Conservation (phyloP, 2,113 vertebrate genomes). For the Hiodon tergisus region DNA sequence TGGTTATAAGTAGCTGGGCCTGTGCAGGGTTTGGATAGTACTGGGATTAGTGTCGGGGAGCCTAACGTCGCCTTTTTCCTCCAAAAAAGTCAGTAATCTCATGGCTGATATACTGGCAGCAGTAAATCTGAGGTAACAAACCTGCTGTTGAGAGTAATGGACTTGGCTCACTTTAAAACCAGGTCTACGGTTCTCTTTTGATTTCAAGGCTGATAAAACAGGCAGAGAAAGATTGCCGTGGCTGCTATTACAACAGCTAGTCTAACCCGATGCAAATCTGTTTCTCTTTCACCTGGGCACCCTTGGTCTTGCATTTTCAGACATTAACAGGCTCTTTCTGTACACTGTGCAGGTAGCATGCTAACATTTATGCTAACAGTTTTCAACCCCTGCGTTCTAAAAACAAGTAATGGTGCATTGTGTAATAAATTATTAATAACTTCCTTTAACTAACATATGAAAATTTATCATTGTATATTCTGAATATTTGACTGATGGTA, state of each 20-base stretch:
- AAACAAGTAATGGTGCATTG: too few relatives aligned
- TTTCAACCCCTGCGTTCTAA: too few relatives aligned
- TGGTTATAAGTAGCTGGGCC: too few relatives aligned
- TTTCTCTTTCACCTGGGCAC: neutral
- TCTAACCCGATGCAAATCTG: neutral
- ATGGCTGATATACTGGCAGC: neutral
- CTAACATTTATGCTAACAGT: too few relatives aligned
- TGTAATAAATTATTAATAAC: too few relatives aligned
- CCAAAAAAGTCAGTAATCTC: neutral
- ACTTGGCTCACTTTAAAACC: neutral
- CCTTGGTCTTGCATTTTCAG: neutral
- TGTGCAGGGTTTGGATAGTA: too few relatives aligned
- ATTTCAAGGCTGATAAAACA: slow-evolving; percentile 12
- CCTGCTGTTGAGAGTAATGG: neutral
- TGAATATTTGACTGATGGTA: too few relatives aligned
- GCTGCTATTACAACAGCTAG: neutral
- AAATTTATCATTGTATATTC: too few relatives aligned
- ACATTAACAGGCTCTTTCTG: too few relatives aligned
- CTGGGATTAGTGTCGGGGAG: too few relatives aligned
- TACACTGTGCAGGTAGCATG: too few relatives aligned
- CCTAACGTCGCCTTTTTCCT: neutral
- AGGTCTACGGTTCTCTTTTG: neutral
- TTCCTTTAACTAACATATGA: too few relatives aligned
- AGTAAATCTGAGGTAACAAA: slow-evolving; percentile 1
- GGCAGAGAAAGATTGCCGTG: neutral